Evolutionary conservation across 2,113 vertebrate genomes (phyloP), one percentile per base, ranked within the genome.

Genomic region (Cisticola juncidis): DNA sequence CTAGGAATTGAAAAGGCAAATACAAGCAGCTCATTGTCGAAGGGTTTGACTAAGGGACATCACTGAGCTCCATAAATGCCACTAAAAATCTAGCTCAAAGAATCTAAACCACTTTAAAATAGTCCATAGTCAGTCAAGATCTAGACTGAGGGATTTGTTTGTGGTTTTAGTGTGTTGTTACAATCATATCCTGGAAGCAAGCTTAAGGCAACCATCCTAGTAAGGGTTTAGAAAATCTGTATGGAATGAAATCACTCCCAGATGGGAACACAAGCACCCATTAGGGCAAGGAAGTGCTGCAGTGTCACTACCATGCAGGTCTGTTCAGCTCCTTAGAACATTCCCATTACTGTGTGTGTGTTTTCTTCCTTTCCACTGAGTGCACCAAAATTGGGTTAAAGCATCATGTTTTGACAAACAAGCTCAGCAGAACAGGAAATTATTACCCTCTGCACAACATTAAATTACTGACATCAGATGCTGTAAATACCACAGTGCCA

Each of bases 11-110:
- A 40, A 93, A 44, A 4, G 0, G 17, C 1, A 6, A 90, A 36
- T 0, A 3, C 9, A 36, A 61, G 23, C 6, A 29, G 57, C 53
- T 76, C 3, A 2, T 60, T 56, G n/a, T 44, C 0, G 0, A 68
- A 68, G 23, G 54, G 7, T 44, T 89, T 87, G 19, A 62, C 38
- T 47, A 64, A 48, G 35, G 80, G n/a, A n/a, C 12, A 14, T 69
- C 61, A 79, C 57, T 70, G 50, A 73, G 54, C 58, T 66, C n/a
- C 50, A 73, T 42, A 88, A 90, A 93, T 50, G 18, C 23, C 35
- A 70, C 73, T 77, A 77, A 79, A 91, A 92, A 80, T 54, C 21
- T 54, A 88, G 3, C 15, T 77, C 12, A 28, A 65, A 57, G 9
- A 53, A 11, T 45, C 62, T 61, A 78, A 90, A 58, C 25, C 18